Conservation (phyloP, 2,113 vertebrate species). For the Lepus europaeus region DNA sequence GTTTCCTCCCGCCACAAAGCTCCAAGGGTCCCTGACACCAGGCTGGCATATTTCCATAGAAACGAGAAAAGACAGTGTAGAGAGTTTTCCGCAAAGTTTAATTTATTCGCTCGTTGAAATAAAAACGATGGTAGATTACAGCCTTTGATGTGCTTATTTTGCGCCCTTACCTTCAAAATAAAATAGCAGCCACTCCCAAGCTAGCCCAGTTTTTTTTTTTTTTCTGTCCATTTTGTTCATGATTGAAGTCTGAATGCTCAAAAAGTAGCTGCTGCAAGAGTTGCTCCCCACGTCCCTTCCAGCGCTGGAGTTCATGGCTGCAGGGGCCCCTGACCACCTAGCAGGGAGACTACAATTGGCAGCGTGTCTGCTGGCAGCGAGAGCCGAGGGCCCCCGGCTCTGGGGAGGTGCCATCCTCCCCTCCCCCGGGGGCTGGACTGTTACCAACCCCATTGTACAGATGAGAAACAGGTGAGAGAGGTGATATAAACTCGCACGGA, state of each 20-base stretch:
- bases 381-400: too few species aligned
- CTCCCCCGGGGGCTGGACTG: background rate
- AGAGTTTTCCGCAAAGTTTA: background rate
- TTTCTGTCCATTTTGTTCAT: background rate
- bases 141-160: background rate
- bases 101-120: slow-evolving; percentile 40
- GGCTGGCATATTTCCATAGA: background rate
- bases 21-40: background rate
- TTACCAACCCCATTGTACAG: background rate
- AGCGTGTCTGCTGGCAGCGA: too few species aligned
- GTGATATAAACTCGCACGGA: background rate
- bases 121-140: background rate
- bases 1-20: background rate
- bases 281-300: background rate
- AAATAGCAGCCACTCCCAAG: background rate
- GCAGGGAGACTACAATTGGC: background rate
- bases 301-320: background rate
- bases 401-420: background rate
- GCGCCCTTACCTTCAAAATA: slow-evolving; percentile 13
- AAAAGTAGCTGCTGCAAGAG: background rate
- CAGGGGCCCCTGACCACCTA: background rate
- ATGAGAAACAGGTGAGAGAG: background rate
- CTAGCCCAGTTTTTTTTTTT: too few species aligned
- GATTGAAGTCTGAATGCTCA: slow-evolving; percentile 15
- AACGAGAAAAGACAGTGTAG: background rate